Conservation (phyloP, 2,113 vertebrate genomes). For the Colius striatus region DNA sequence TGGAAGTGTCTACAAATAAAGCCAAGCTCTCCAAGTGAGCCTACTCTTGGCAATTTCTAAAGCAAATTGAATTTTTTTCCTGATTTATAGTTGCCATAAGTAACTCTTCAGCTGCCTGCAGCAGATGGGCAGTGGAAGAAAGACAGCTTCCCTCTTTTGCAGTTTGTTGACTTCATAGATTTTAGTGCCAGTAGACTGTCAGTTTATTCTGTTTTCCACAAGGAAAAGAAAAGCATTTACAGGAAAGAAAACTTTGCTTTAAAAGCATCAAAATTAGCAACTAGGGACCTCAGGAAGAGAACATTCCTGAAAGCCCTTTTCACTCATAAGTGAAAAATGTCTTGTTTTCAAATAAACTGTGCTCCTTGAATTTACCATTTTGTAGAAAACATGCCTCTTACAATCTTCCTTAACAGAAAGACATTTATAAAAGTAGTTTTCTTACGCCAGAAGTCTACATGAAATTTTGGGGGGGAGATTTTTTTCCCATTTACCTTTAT, state of each 20-base stretch:
- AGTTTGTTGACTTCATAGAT: conserved; percentile 7
- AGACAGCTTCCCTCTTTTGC: conserved; percentile 11
- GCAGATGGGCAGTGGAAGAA: conserved; percentile 41
- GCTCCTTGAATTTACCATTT: background rate
- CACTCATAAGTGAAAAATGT: background rate
- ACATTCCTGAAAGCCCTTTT: background rate
- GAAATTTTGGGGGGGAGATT: background rate
- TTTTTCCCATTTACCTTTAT: background rate
- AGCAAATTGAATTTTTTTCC: conserved; percentile 35
- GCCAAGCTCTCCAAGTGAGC: background rate
- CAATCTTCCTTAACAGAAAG: background rate
- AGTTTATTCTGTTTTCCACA: conserved; percentile 15
- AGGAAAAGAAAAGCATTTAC: background rate
- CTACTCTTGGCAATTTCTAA: conserved; percentile 22
- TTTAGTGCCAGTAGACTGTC: conserved; percentile 12
- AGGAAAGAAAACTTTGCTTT: background rate
- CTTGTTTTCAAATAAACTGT: background rate
- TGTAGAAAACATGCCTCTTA: background rate
- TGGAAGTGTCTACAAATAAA: conserved; percentile 40
- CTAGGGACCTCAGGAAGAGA: background rate
- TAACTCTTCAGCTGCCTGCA: conserved; percentile 45
- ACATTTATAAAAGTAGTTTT: background rate
- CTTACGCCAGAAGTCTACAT: background rate
- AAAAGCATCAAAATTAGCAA: background rate
- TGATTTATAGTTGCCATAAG: conserved; percentile 34